These are phyloP conservation scores for Dasypogon diadema DNA, from an alignment of 2,888 invertebrate species.

Conservation along the genomic window DNA sequence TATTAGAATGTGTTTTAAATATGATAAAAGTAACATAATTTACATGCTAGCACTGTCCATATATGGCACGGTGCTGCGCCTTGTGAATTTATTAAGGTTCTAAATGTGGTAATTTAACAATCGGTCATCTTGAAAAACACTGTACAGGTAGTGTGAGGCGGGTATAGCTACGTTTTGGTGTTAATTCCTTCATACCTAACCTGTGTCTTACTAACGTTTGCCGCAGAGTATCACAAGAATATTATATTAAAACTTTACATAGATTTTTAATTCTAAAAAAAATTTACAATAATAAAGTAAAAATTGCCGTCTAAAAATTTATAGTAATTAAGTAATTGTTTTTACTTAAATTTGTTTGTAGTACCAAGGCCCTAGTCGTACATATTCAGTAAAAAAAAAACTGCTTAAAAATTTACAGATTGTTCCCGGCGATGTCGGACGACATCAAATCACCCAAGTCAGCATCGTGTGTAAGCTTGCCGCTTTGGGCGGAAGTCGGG, in stretches of 20 bases:
- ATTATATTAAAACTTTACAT: constrained; percentile 30
- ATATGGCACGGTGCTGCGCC: background rate
- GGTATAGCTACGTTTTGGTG: background rate
- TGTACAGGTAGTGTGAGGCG: background rate
- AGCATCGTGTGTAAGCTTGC: background rate
- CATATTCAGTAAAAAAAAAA: constrained; percentile 13
- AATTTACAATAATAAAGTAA: constrained; percentile 45
- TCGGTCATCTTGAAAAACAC: background rate
- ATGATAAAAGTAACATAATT: constrained; percentile 42
- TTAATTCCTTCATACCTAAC: background rate
- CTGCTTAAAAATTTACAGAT: constrained; percentile 36
- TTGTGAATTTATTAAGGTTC: background rate
- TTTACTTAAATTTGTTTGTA: constrained; percentile 42
- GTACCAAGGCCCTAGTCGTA: constrained; percentile 43
- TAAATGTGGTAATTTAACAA: background rate
- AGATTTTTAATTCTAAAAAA: constrained; percentile 35
- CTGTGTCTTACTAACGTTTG: constrained; percentile 18
- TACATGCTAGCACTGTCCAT: constrained; percentile 11
- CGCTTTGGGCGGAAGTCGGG: background rate
- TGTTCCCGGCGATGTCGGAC: constrained; percentile 32
- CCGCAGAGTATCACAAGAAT: constrained; percentile 45
- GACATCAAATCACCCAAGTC: constrained; percentile 23
- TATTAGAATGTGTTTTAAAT: constrained; percentile 45
- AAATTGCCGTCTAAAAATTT: constrained; percentile 44
- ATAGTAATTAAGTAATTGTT: constrained; percentile 41